These are phyloP conservation scores for Vireo altiloquus DNA, from an alignment of 2,113 vertebrate species.

Conservation along the genomic window DNA sequence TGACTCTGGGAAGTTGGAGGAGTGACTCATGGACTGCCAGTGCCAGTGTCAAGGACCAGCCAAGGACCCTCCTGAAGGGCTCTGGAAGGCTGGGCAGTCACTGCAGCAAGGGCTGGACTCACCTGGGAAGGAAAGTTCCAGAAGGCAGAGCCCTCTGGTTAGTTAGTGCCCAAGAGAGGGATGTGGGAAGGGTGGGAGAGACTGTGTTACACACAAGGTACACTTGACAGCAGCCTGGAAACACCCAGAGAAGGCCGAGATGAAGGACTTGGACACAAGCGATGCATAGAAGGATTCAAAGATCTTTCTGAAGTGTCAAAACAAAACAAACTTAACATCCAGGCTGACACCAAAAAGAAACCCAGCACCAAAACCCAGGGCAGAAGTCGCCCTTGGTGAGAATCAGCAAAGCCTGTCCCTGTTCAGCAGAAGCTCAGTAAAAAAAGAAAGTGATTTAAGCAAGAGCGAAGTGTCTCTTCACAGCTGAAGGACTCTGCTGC, in stretches of 20 bases:
- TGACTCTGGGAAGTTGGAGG: background rate
- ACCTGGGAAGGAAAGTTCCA: background rate
- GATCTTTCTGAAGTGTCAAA: background rate
- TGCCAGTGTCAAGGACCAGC: background rate
- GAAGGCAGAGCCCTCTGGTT: background rate
- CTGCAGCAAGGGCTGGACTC: background rate
- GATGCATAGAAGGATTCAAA: fast-evolving
- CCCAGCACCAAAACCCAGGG: background rate
- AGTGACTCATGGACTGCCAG: background rate
- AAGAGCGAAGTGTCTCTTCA: background rate
- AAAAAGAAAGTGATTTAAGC: background rate
- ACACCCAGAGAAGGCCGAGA: background rate
- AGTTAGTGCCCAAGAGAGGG: fast-evolving
- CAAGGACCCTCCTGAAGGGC: background rate
- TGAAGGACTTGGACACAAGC: fast-evolving
- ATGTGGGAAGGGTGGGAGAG: fast-evolving
- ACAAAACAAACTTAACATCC: background rate
- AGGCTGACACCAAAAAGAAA: background rate
- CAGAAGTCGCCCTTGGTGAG: background rate
- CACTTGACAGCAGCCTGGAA: fast-evolving
- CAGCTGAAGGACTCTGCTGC: background rate
- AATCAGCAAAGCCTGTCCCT: background rate
- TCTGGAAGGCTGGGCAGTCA: background rate
- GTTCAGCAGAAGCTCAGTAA: background rate
- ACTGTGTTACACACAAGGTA: fast-evolving